phyloP scores from a whole-genome alignment of 2,113 vertebrate species.

The Neodon shergylaensis region DNA sequence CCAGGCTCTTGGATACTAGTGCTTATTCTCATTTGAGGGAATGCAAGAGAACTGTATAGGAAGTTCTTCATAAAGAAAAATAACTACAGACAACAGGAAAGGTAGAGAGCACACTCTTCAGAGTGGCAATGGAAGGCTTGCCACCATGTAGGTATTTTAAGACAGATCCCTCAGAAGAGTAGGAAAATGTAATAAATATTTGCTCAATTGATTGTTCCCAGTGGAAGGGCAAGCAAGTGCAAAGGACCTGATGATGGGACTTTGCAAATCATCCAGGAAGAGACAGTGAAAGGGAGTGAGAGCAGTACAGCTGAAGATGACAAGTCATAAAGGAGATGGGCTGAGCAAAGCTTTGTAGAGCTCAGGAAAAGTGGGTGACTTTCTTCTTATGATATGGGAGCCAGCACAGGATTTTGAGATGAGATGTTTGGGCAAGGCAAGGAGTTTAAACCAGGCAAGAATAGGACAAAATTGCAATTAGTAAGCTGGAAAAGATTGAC shows the following conservation, averaged over 20 bases:
- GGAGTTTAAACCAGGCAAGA: rapidly evolving
- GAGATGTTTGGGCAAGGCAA: not conserved
- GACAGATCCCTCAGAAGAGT: not conserved
- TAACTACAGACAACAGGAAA: not conserved
- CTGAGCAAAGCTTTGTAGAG: too few species aligned
- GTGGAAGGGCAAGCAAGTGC: not conserved
- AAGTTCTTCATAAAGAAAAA: not conserved
- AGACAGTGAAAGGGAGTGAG: not conserved
- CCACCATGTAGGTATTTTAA: not conserved
- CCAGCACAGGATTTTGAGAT: not conserved
- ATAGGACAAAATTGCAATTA: not conserved
- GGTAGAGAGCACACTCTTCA: not conserved
- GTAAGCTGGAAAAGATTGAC: constrained; percentile 65
- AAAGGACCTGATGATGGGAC: not conserved
- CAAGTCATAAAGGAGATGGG: not conserved
- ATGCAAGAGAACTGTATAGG: too few species aligned
- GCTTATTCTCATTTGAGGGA: not conserved
- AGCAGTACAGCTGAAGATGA: not conserved
- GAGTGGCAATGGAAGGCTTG: not conserved
- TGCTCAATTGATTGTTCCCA: not conserved
- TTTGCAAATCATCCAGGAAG: not conserved
- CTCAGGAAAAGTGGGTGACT: not conserved
- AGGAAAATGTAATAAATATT: not conserved
- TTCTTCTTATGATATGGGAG: not conserved
- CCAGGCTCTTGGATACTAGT: not conserved